phyloP scores from a whole-genome alignment of 2,797 vertebrate genomes.

The Bufotes viridis region DNA sequence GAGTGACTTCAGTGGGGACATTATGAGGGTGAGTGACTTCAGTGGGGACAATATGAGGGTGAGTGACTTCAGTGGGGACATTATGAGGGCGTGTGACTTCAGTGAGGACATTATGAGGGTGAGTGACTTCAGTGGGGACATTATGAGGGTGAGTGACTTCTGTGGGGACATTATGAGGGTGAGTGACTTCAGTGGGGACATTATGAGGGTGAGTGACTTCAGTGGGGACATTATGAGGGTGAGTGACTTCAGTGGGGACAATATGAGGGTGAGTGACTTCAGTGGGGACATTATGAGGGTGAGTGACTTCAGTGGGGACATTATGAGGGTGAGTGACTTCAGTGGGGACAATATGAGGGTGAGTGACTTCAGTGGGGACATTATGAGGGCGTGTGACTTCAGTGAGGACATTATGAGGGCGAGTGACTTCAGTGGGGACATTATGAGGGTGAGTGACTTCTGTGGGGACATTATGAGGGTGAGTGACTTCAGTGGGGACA shows the following conservation, averaged over 20 bases:
- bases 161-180: neutral
- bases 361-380: slow-evolving; percentile 60
- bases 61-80: neutral
- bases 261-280: neutral
- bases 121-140: slow-evolving; percentile 18
- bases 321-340: neutral
- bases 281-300: neutral
- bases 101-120: slow-evolving; percentile 81
- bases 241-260: slow-evolving; percentile 19
- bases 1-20: slow-evolving; percentile 17
- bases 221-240: slow-evolving; percentile 81
- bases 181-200: neutral
- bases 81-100: neutral
- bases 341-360: neutral
- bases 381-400: slow-evolving; percentile 78
- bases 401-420: slow-evolving; percentile 80
- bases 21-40: neutral
- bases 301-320: neutral
- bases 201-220: neutral
- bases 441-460: slow-evolving; percentile 77
- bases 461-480: slow-evolving; percentile 78
- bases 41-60: neutral
- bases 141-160: neutral
- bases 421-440: slow-evolving; percentile 64
- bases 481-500: slow-evolving; percentile 63